These are phyloP conservation scores for Pelecanoides urinatrix DNA, from an alignment of 2,113 vertebrate species.

Conservation along the genomic window DNA sequence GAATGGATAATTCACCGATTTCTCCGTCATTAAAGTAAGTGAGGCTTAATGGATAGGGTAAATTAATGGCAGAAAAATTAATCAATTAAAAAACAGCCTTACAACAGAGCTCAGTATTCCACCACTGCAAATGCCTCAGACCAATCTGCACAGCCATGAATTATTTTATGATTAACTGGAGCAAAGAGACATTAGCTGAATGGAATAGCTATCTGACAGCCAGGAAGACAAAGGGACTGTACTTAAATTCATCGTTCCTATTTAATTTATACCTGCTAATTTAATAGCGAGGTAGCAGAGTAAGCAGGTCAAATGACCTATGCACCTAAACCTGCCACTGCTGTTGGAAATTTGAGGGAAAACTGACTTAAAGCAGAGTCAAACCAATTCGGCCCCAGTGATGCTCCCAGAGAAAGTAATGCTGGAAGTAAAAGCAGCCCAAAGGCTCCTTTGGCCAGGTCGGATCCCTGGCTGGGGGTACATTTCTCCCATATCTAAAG, in stretches of 20 bases:
- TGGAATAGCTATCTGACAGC: neutral
- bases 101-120: neutral
- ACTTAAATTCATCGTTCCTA: neutral
- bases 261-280: neutral
- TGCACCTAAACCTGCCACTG: neutral
- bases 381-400: neutral
- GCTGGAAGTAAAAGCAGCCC: neutral
- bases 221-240: neutral
- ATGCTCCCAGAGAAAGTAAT: neutral
- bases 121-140: neutral
- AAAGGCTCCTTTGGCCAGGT: neutral
- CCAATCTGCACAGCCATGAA: neutral
- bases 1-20: neutral
- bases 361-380: neutral
- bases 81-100: neutral
- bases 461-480: neutral
- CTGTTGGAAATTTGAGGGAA: neutral
- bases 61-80: neutral
- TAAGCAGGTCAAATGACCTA: neutral
- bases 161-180: neutral
- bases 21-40: neutral
- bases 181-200: neutral
- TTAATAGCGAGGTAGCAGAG: neutral
- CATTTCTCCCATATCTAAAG: rapidly evolving
- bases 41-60: neutral